Evolutionary conservation across 92 coral and sea anemone genomes (phyloP).

Genomic region (Siderastrea radians): DNA sequence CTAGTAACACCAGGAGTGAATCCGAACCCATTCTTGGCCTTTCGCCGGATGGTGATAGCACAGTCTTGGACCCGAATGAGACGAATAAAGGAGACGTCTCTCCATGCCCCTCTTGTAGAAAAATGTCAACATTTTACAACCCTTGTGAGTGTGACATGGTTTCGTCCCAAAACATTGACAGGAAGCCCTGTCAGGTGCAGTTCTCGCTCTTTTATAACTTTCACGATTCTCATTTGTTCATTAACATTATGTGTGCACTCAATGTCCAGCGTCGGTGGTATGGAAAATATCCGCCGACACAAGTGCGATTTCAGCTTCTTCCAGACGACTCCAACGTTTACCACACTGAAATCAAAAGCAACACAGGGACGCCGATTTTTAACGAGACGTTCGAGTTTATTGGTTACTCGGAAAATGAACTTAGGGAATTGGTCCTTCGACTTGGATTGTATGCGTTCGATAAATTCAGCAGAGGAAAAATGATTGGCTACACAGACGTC

Average conservation of each 20-base stretch:
- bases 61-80: not conserved
- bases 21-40: slow-evolving; percentile 16
- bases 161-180: not conserved
- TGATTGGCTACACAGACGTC: slow-evolving; percentile 79
- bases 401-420: slow-evolving; percentile 80
- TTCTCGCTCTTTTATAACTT: slow-evolving; percentile 81
- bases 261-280: slow-evolving; percentile 87
- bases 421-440: slow-evolving; percentile 76
- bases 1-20: slow-evolving; percentile 11
- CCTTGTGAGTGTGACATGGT: slow-evolving; percentile 65
- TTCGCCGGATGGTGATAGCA: not conserved
- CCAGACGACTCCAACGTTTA: slow-evolving; percentile 79
- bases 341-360: slow-evolving; percentile 76
- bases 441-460: slow-evolving; percentile 85
- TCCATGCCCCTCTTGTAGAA: slow-evolving; percentile 64
- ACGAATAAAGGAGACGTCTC: slow-evolving; percentile 28
- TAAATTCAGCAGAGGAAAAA: slow-evolving; percentile 82
- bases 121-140: slow-evolving; percentile 52
- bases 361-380: slow-evolving; percentile 87
- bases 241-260: slow-evolving; percentile 89
- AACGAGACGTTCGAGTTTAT: slow-evolving; percentile 94
- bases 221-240: slow-evolving; percentile 74
- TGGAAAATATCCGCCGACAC: slow-evolving; percentile 81
- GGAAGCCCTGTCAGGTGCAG: slow-evolving; percentile 85
- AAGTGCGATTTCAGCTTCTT: slow-evolving; percentile 85